Percentiles rank a stretch among this genome's conserved stretches.
phyloP scores from a whole-genome alignment of 2,797 vertebrate genomes.

The Acrocephalus scirpaceus region DNA sequence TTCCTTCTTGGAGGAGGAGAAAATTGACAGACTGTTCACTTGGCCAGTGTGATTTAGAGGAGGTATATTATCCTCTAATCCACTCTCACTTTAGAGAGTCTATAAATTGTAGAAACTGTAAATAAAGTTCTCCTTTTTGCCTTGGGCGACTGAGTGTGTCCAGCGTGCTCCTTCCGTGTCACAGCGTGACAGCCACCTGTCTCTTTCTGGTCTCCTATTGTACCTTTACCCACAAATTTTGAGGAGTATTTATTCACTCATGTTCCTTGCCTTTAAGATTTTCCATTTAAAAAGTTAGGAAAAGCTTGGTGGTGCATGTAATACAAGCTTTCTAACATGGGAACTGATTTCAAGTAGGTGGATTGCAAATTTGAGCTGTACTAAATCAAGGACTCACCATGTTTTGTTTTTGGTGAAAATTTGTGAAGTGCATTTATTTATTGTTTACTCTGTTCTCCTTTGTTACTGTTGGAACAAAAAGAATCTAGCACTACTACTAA shows the following conservation, averaged over 20 bases:
- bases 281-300: neutral
- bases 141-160: too few species aligned
- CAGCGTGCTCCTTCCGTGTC: too few species aligned
- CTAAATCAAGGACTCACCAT: neutral
- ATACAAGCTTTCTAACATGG: neutral
- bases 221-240: neutral
- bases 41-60: too few species aligned
- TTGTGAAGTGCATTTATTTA: neutral
- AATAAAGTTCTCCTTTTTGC: too few species aligned
- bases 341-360: neutral
- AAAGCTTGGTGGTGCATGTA: neutral
- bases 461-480: neutral
- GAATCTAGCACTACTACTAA: neutral
- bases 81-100: too few species aligned
- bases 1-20: too few species aligned
- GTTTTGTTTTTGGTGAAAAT: neutral
- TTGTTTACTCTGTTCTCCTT: neutral
- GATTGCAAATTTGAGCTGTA: neutral
- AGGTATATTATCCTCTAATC: too few species aligned
- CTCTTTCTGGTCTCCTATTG: neutral
- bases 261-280: neutral
- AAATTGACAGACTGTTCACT: too few species aligned
- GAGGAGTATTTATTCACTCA: neutral
- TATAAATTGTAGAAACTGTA: too few species aligned
- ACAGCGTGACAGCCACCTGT: too few species aligned